These are phyloP conservation scores for Acronicta alni DNA, from an alignment of 2,888 invertebrate species.

Conservation along the genomic window DNA sequence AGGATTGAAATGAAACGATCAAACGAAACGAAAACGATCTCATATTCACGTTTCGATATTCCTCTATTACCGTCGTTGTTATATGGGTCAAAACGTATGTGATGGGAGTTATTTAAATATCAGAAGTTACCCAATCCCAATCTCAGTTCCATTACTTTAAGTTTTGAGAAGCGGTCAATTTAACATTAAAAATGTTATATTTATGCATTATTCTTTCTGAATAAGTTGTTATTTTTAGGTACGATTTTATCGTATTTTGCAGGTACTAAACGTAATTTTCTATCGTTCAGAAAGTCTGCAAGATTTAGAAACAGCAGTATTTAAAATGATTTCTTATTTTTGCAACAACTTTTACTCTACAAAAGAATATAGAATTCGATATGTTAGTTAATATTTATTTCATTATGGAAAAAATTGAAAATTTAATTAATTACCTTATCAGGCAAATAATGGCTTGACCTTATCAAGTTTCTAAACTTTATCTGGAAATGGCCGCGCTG, in stretches of 20 bases:
- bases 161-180: background rate
- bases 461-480: constrained; percentile 26
- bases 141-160: background rate
- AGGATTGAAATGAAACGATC: background rate
- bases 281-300: background rate
- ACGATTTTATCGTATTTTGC: background rate
- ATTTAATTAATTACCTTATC: background rate
- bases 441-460: background rate
- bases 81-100: too few relatives aligned
- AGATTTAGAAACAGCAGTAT: background rate
- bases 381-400: too few relatives aligned
- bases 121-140: background rate
- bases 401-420: too few relatives aligned
- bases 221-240: too few relatives aligned
- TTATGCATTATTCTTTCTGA: too few relatives aligned
- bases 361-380: too few relatives aligned
- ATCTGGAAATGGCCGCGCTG: constrained; percentile 54
- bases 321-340: background rate
- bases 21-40: background rate
- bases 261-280: background rate
- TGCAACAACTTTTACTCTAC: too few relatives aligned
- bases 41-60: background rate
- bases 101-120: background rate
- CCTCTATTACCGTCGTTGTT: background rate
- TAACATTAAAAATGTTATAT: background rate